phyloP scores from a whole-genome alignment of 2,888 invertebrate species.

The Drosophila rubida region DNA sequence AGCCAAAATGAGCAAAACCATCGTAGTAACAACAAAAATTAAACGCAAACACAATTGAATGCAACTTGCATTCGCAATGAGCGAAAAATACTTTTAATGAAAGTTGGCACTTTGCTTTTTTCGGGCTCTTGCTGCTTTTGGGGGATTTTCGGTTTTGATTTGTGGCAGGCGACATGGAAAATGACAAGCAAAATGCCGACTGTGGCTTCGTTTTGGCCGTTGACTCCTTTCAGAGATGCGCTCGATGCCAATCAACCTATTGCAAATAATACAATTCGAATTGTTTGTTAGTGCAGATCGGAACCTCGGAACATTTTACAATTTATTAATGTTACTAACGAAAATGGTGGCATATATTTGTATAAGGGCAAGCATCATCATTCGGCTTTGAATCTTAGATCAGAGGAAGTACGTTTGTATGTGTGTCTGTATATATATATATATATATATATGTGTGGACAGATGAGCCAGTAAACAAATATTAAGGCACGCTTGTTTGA shows the following conservation, averaged over 20 bases:
- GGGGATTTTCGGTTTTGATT: conserved; percentile 66
- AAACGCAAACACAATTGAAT: conserved; percentile 71
- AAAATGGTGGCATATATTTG: background rate
- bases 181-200: conserved; percentile 63
- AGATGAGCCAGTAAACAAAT: background rate
- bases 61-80: conserved; percentile 75
- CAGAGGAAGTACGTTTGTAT: background rate
- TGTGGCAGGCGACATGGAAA: conserved; percentile 78
- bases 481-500: background rate
- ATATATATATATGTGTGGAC: background rate
- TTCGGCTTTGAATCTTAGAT: background rate
- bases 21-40: conserved; percentile 21
- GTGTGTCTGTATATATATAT: background rate
- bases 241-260: too few relatives aligned
- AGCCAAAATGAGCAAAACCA: conserved; percentile 36
- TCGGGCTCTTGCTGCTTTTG: conserved; percentile 35
- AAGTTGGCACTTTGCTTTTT: conserved; percentile 80
- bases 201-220: conserved; percentile 14
- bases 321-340: background rate
- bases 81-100: conserved; percentile 79
- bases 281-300: too few relatives aligned
- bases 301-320: too few relatives aligned
- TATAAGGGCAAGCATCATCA: background rate
- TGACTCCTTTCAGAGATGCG: background rate
- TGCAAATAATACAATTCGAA: too few relatives aligned